Conservation (phyloP, 2,797 vertebrate species). For the Semotilus atromaculatus region DNA sequence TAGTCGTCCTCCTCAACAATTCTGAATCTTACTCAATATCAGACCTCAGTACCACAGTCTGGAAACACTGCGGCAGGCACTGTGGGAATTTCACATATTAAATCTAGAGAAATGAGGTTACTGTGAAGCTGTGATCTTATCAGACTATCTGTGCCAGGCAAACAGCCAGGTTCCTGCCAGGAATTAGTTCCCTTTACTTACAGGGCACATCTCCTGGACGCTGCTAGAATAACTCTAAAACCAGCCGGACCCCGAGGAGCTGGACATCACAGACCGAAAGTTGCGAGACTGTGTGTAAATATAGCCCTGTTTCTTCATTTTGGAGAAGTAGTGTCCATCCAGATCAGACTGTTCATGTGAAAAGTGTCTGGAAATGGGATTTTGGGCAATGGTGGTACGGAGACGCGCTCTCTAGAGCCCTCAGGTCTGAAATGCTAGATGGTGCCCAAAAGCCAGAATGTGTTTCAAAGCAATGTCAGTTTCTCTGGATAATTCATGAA, state of each 20-base stretch:
- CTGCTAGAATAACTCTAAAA: slow-evolving; percentile 4
- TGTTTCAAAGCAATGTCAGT: slow-evolving; percentile 31
- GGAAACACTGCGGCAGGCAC: background rate
- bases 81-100: slow-evolving; percentile 19
- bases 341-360: background rate
- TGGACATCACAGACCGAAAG: background rate
- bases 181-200: background rate
- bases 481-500: slow-evolving; percentile 48
- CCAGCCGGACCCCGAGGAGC: slow-evolving; percentile 9
- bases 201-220: background rate
- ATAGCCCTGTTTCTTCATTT: background rate
- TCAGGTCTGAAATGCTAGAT: slow-evolving; percentile 17
- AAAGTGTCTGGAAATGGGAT: slow-evolving; percentile 22
- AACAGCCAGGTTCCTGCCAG: slow-evolving; percentile 20
- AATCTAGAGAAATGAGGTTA: slow-evolving; percentile 18
- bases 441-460: slow-evolving; percentile 1
- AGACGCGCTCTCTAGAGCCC: slow-evolving; percentile 5
- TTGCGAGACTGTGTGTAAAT: background rate
- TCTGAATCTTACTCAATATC: slow-evolving; percentile 26
- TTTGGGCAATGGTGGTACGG: background rate
- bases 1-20: background rate
- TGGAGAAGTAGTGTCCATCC: slow-evolving; percentile 1
- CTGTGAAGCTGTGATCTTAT: slow-evolving; percentile 14
- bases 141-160: slow-evolving; percentile 19
- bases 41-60: background rate